Base-by-base conservation (phyloP, 1,140 invertebrate species). In the Zaprionus lachaisei region DNA sequence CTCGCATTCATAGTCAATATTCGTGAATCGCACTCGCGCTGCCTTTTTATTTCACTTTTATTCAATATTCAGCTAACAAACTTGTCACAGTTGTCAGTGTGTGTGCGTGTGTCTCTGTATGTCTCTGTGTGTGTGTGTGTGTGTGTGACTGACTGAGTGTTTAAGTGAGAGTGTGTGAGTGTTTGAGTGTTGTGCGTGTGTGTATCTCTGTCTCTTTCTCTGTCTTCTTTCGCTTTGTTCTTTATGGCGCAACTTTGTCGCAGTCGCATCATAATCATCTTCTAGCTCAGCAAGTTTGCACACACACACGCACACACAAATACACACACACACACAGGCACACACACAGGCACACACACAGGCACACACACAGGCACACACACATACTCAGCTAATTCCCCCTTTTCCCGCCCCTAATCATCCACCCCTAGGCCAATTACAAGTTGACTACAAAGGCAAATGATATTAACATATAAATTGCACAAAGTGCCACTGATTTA, bases 381-480 rank as follows among this genome's bases (percentile, higher is more conserved):
- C 34, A 55, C 24, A 49, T 12, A 56, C 51, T 22, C 28, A 37
- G 44, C n/a, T n/a, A 38, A 20, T 37, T n/a, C 24, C 26, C 2
- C 12, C 26, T n/a, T 28, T 34, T 17, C 22, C 44, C 28, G 4
- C 22, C 28, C 55, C 55, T 24, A 51, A 51, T 63, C 17, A 24
- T n/a, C 31, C 31, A 49, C 44, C 55, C 60, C 38, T 31, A 54
- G 72, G 62, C 78, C 83, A 87, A 87, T 87, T 87, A 87, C 78
- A 77, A 60, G 62, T 89, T 61, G 81, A 82, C 85, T 77, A 85
- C 85, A 90, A 90, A 91, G 85, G 76, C 69, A 84, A 89, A 89
- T 90, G 67, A 90, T 90, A 90, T 90, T 90, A 90, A 85, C 85
- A 90, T 90, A 90, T 85, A 90, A 90, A 90, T 90, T 90, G 81